These are phyloP conservation scores for Mesitornis unicolor DNA, from an alignment of 2,113 vertebrate species.

Conservation along the genomic window DNA sequence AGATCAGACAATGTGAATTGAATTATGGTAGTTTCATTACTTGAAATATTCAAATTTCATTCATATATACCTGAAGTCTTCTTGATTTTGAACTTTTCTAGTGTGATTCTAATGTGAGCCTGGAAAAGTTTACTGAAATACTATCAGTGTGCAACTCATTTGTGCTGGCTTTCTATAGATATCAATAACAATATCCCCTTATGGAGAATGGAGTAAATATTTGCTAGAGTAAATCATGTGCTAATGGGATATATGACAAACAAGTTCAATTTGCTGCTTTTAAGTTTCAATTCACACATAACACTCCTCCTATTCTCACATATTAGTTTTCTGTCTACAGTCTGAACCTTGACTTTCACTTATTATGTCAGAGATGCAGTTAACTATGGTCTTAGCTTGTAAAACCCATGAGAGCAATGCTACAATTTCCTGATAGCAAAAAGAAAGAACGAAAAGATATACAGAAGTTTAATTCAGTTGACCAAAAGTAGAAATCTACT, in stretches of 20 bases:
- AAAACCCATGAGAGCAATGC: background rate
- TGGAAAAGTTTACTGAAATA: background rate
- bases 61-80: background rate
- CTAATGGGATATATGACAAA: background rate
- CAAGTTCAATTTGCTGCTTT: background rate
- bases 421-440: background rate
- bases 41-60: background rate
- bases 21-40: background rate
- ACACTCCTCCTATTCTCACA: background rate
- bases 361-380: background rate
- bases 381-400: background rate
- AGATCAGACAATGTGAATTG: background rate
- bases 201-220: background rate
- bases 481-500: background rate
- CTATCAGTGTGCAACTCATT: background rate
- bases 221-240: background rate
- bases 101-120: background rate
- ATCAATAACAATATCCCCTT: background rate
- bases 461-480: background rate
- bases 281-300: background rate
- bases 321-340: background rate
- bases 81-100: background rate
- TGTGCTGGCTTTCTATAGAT: background rate
- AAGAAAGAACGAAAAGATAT: background rate
- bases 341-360: background rate